Evolutionary conservation across 2,113 vertebrate genomes (phyloP), one percentile per base, ranked within the genome.

Genomic region (Solea solea): DNA sequence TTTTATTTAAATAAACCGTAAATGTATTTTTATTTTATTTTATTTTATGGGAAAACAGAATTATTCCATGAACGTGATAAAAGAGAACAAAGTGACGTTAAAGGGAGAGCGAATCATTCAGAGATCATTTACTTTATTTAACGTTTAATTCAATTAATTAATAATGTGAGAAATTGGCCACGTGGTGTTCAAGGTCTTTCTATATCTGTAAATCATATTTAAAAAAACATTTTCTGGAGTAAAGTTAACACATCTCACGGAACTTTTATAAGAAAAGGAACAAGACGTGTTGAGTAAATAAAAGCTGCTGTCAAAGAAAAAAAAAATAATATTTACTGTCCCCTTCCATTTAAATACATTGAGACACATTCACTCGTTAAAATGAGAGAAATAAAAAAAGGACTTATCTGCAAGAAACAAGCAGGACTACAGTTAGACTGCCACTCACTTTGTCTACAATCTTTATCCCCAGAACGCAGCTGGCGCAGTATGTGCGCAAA

Each of bases 391-490:
- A 15, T 8, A 15, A 5, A 28, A 27, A 52, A 25, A 41, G 54
- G 14, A 34, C 39, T 50, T 67, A 51, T 73, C 12, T 59, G 9
- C 42, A 60, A 28, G 74, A 60, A 5, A 58, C 1, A 52, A 27
- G 15, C 49, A 55, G 51, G 27, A 55, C 25, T 74, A 55, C 72
- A 77, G 59, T 83, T 69, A 75, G 46, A 11, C 41, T 25, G 56
- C 34, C 53, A 71, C 51, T 73, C 70, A 61, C 45, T 52, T 16
- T 27, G 27, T 27, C 54, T 13, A 56, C 10, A 63, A 42, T 49
- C 41, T 41, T 34, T 53, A 61, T 73, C 68, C 68, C 48, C 52
- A 15, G 39, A 45, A 59, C 34, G 71, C 52, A 58, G 14, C 39
- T 34, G 11, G 41, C 7, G 28, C 42, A 69, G 53, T 7, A 21